Evolutionary conservation across 2,113 vertebrate genomes (phyloP).

Genomic region (Nanger granti): DNA sequence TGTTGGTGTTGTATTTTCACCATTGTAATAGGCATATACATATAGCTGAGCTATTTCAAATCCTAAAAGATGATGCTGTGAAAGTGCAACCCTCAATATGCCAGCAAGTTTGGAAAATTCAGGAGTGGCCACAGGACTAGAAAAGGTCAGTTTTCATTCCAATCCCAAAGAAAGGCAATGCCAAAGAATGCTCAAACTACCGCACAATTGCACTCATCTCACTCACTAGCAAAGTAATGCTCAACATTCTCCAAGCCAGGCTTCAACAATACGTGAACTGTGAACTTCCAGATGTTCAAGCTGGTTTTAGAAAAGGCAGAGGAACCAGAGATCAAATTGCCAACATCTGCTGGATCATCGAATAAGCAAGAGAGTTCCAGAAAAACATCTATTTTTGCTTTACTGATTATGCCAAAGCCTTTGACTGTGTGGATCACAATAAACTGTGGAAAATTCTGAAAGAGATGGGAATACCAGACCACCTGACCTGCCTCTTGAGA

Average conservation of each 20-base stretch:
- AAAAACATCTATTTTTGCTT: not conserved
- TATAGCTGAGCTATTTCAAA: not conserved
- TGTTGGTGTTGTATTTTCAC: not conserved
- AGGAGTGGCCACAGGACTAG: not conserved
- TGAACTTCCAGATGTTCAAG: not conserved
- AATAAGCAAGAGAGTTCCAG: not conserved
- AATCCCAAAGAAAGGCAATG: not conserved
- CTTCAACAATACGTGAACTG: not conserved
- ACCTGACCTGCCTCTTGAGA: not conserved
- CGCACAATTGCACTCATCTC: not conserved
- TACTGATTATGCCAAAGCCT: not conserved
- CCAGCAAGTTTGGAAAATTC: not conserved
- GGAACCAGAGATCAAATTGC: not conserved
- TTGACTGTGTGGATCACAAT: not conserved
- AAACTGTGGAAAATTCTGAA: not conserved
- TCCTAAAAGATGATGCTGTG: not conserved
- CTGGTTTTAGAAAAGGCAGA: not conserved
- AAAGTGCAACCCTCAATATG: not conserved
- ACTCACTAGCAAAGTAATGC: not conserved
- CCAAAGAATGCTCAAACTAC: not conserved
- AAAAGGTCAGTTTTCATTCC: not conserved
- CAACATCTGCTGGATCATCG: too few relatives aligned
- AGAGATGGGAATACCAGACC: not conserved
- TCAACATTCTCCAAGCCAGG: not conserved
- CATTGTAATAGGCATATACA: not conserved